Evolutionary conservation across 2,888 invertebrate species (phyloP).

Genomic region (Unio pictorum): DNA sequence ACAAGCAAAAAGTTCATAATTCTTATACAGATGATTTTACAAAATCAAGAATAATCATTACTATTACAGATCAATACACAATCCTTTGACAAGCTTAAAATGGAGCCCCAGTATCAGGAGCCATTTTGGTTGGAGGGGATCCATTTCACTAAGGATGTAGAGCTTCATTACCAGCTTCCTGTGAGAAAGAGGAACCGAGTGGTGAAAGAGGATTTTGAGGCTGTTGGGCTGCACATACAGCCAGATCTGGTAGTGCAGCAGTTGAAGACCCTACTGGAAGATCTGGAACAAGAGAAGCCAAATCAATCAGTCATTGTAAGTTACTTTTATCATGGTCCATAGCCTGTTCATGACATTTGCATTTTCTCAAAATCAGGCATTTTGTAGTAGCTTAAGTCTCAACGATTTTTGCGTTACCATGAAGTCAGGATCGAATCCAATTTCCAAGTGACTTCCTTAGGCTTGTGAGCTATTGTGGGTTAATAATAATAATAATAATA

Average conservation of each 20-base stretch:
- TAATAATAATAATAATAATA: too few species aligned
- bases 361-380: not conserved
- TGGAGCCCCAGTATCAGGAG: too few species aligned
- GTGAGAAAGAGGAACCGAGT: conserved; percentile 28
- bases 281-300: conserved; percentile 8
- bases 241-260: conserved; percentile 35
- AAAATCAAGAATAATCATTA: too few species aligned
- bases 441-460: too few species aligned
- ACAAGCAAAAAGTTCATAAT: too few species aligned
- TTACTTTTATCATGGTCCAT: not conserved
- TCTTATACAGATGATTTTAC: too few species aligned
- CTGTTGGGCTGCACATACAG: conserved; percentile 20
- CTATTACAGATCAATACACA: too few species aligned
- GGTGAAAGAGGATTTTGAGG: conserved; percentile 41
- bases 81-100: too few species aligned
- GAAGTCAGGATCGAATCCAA: too few species aligned
- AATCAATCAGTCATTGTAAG: conserved; percentile 9
- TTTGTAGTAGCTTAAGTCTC: too few species aligned
- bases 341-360: not conserved
- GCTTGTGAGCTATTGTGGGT: too few species aligned
- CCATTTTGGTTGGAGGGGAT: conserved; percentile 43
- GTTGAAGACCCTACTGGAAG: conserved; percentile 33
- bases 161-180: conserved; percentile 36
- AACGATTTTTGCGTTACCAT: too few species aligned
- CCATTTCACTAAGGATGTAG: conserved; percentile 31